phyloP scores from a whole-genome alignment of 2,888 invertebrate species.

The Drosophila rellima region DNA sequence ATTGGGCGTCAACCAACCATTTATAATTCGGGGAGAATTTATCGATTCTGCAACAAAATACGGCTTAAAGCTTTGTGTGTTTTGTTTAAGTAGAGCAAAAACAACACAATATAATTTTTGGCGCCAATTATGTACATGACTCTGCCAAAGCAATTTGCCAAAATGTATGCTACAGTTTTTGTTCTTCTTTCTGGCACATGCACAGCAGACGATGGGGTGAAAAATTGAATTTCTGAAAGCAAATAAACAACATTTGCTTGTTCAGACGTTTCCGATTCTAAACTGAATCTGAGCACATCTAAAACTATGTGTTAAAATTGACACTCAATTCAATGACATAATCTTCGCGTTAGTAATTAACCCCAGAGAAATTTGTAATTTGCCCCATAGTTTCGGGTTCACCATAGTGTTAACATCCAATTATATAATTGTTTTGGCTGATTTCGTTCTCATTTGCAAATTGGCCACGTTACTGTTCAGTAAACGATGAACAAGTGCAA shows the following conservation, averaged over 20 bases:
- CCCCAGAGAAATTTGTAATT: background rate
- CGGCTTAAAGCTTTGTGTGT: background rate
- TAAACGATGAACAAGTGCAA: background rate
- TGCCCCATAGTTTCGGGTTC: background rate
- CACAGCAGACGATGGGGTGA: background rate
- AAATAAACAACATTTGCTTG: background rate
- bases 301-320: background rate
- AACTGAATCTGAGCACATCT: background rate
- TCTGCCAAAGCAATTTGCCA: constrained; percentile 9
- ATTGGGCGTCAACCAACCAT: background rate
- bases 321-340: no score
- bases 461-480: background rate
- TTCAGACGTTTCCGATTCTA: background rate
- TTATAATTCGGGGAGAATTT: background rate
- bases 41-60: background rate
- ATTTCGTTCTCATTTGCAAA: background rate
- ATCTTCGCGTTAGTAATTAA: background rate
- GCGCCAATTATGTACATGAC: constrained; percentile 5
- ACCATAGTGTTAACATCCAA: background rate
- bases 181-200: background rate
- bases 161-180: constrained; percentile 10
- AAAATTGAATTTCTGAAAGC: background rate
- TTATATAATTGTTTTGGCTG: background rate
- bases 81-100: background rate
- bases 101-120: constrained; percentile 4